Base-by-base conservation (phyloP, 2,797 vertebrate species). In the Mus spretus region DNA sequence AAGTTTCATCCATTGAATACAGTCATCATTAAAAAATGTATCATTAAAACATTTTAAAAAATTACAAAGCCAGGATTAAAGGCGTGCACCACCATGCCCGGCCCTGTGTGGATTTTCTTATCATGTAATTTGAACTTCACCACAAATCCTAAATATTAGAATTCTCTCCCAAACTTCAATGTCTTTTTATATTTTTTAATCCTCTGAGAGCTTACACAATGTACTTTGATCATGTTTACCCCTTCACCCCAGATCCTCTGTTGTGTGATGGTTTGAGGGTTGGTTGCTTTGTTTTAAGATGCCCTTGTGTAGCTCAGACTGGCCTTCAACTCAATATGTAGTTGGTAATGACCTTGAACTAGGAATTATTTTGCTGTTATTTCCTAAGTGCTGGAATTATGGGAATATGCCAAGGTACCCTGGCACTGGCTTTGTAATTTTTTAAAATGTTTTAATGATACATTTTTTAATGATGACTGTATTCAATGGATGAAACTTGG, bases 401-500 rank as follows among this genome's bases (percentile, higher is more conserved):
- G 20, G 67, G 26, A 44, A 3, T 63, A 47, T 63, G 20, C 17
- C 57, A 63, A 61, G 22, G 37, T 47, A n/a, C 28, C 12, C 55
- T 24, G 57, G 57, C 40, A 28, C 31, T 63, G 87, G 31, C 7
- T 44, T 59, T 89, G 6, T 72, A 37, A n/a, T n/a, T 70, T 84
- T 17, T 44, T 6, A 26, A 40, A 44, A 34, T 20, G 40, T 34
- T 63, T 84, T 67, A 24, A 24, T 4, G 5, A 67, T 65, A 55
- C 1, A 3, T 0, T 95, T 0, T 95, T 88, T 55, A 26, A 92
- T 82, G 59, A 92, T 80, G 44, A 44, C 34, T 94, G 28, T 50
- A 44, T n/a, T 47, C 44, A 87, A 13, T 40, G 14, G 88, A n/a
- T 75, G 50, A 95, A 75, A 40, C 90, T 94, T 24, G 28, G 74